Percentiles rank a stretch among this genome's conserved stretches.
Evolutionary conservation across 1,140 invertebrate species (phyloP).

Genomic region (Pseudomyrmex cubaensis): DNA sequence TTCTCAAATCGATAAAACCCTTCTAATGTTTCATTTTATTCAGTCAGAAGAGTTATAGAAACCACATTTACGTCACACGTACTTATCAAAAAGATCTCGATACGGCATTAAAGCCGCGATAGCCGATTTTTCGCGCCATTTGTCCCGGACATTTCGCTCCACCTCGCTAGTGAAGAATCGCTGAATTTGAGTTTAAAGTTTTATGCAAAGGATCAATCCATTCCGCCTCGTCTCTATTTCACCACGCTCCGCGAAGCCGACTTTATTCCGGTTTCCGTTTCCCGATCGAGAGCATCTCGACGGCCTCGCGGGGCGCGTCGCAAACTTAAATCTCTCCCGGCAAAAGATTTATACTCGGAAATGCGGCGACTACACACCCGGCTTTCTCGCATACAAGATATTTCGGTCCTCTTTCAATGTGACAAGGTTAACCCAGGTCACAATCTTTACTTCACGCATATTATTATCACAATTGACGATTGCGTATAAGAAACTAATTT

Average conservation of each 20-base stretch:
- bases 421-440: slow-evolving; percentile 10
- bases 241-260: slow-evolving; percentile 35
- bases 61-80: neutral
- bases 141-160: slow-evolving; percentile 43
- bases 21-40: neutral
- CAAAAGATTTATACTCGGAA: slow-evolving; percentile 58
- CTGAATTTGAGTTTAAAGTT: slow-evolving; percentile 64
- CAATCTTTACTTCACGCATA: neutral
- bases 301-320: neutral
- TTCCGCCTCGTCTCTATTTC: slow-evolving; percentile 49
- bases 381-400: slow-evolving; percentile 11
- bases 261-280: slow-evolving; percentile 64
- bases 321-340: slow-evolving; percentile 67
- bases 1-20: neutral
- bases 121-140: slow-evolving; percentile 69
- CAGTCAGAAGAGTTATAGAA: neutral
- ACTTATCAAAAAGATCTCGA: slow-evolving; percentile 19
- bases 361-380: slow-evolving; percentile 2
- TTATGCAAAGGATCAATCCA: slow-evolving; percentile 69
- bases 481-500: neutral
- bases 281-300: slow-evolving; percentile 23
- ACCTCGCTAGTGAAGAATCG: slow-evolving; percentile 30
- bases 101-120: slow-evolving; percentile 26
- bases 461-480: neutral
- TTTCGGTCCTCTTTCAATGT: neutral